Conservation (phyloP, 23 tunicate genomes). For the Halocynthia aurantium region DNA sequence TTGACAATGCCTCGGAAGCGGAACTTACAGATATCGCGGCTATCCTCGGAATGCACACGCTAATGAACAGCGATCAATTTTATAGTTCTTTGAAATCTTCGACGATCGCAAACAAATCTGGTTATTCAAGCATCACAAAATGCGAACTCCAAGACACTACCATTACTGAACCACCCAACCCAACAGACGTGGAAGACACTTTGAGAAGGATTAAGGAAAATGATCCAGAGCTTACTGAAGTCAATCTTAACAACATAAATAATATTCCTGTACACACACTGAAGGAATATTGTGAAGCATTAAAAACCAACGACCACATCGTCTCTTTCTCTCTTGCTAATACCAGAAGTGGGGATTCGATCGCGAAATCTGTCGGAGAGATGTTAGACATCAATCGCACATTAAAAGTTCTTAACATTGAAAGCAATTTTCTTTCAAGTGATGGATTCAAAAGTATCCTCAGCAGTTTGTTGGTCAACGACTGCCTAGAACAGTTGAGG, state of each 20-base stretch:
- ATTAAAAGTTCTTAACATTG: constrained; percentile 70
- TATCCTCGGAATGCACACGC: constrained; percentile 83
- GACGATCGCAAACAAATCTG: constrained; percentile 73
- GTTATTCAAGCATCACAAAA: constrained; percentile 63
- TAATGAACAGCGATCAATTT: constrained; percentile 80
- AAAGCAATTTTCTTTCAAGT: constrained; percentile 80
- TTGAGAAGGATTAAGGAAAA: constrained; percentile 42
- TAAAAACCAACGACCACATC: constrained; percentile 60
- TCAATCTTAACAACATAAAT: constrained; percentile 86
- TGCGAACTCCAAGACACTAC: constrained; percentile 68
- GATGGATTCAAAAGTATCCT: constrained; percentile 70
- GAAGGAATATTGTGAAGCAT: constrained; percentile 70
- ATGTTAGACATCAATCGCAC: constrained; percentile 52
- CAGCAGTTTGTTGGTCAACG: constrained; percentile 48
- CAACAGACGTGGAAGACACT: constrained; percentile 85
- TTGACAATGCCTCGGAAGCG: constrained; percentile 81
- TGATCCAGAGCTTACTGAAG: constrained; percentile 55
- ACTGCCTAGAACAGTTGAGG: constrained; percentile 61
- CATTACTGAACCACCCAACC: constrained; percentile 79
- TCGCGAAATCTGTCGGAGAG: constrained; percentile 71
- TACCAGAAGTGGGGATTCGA: constrained; percentile 65
- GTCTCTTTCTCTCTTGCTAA: constrained; percentile 57
- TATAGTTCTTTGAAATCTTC: constrained; percentile 68
- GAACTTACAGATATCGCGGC: constrained; percentile 95
- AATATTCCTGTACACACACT: constrained; percentile 84